Base-by-base conservation (phyloP, 1,140 invertebrate genomes). In the Bombus waltoni region DNA sequence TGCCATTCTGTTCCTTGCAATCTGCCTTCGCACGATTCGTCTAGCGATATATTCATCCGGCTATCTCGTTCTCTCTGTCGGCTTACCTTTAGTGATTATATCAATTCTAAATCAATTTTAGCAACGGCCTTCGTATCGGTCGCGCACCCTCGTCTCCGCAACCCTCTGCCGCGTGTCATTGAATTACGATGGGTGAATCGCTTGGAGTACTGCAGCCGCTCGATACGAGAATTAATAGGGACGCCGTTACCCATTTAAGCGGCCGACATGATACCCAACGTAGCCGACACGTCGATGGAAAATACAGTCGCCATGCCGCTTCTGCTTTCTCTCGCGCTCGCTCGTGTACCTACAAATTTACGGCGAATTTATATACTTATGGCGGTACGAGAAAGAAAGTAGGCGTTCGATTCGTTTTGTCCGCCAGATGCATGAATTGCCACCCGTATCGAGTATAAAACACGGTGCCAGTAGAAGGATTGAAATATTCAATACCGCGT, bases 31-130 rank as follows among this genome's bases (percentile, higher is more conserved):
- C 40, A 68, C 44, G 15, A 81, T 57, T 47, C 71, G 28, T n/a
- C 13, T 44, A 44, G 28, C 10, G 70, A 71, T 38, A 70, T 38
- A 70, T 38, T 28, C 70, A 66, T 75, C 79, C 47, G 22, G 6
- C 62, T 62, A 2, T n/a, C 22, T 40, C 38, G 47, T 28, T 71
- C 71, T n/a, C 53, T 62, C 70, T 59, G 32, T 65, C 85, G 70
- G 85, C 82, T 82, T 88, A 90, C 91, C 88, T 92, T 89, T 74
- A 44, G 72, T 81, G 92, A 92, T 92, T 93, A 92, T 90, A 91
- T 90, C 89, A 92, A 90, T 93, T 91, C 87, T 68, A 87, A 90
- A 93, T 94, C 92, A 93, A 93, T 93, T 92, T 92, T 91, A 88
- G 88, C 91, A 86, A 92, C 89, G 90, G 85, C 91, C 87, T 81